Conservation (phyloP, 2,888 invertebrate species). For the Tricholauxania praeusta region DNA sequence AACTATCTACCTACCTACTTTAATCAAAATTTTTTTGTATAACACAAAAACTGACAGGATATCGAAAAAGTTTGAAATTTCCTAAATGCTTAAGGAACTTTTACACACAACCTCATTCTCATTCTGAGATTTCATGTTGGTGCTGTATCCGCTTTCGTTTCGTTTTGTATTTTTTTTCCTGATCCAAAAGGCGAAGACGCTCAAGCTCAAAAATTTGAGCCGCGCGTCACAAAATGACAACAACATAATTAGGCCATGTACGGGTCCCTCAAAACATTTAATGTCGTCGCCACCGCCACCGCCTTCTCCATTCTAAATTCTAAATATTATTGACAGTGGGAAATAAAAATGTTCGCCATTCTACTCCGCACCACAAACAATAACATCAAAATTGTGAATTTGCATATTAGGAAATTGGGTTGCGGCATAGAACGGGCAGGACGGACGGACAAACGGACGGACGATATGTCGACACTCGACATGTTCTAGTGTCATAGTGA, state of each 20-base stretch:
- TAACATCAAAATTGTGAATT: conserved; percentile 18
- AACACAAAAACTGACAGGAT: too few relatives aligned
- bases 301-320: neutral
- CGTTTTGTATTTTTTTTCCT: too few relatives aligned
- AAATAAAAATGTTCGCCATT: conserved; percentile 19
- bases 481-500: too few relatives aligned
- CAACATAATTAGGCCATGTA: conserved; percentile 29
- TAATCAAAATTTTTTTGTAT: too few relatives aligned
- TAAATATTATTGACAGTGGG: conserved; percentile 13
- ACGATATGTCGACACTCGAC: conserved; percentile 6
- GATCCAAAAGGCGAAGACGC: too few relatives aligned
- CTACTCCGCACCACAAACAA: conserved; percentile 12
- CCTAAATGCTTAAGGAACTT: too few relatives aligned
- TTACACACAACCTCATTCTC: too few relatives aligned
- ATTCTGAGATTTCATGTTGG: too few relatives aligned
- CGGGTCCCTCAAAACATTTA: neutral
- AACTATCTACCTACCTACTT: too few relatives aligned
- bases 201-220: neutral
- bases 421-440: neutral
- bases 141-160: too few relatives aligned
- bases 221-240: neutral
- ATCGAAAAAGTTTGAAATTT: too few relatives aligned
- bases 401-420: conserved; percentile 23
- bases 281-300: neutral
- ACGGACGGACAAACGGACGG: neutral